phyloP scores from a whole-genome alignment of 2,888 invertebrate species.

The Mythimna loreyi region DNA sequence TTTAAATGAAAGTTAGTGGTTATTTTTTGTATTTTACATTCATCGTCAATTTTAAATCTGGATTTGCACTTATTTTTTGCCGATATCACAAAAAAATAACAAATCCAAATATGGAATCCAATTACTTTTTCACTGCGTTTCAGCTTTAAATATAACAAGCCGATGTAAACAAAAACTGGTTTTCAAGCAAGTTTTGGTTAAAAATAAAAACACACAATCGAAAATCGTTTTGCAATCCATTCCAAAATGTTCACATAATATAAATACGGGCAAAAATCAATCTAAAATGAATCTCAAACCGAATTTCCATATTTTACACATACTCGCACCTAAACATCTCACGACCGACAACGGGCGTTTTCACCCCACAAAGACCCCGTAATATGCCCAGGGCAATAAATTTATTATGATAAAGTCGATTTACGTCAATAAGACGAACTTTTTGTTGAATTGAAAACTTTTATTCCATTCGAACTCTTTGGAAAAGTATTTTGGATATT shows the following conservation, averaged over 20 bases:
- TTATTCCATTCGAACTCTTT: slow-evolving; percentile 61
- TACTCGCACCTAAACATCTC: slow-evolving; percentile 59
- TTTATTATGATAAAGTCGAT: slow-evolving; percentile 68
- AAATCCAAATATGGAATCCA: slow-evolving; percentile 12
- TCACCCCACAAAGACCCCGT: slow-evolving; percentile 61
- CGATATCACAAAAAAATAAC: neutral
- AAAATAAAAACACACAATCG: slow-evolving; percentile 39
- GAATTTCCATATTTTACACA: slow-evolving; percentile 63
- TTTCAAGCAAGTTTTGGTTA: slow-evolving; percentile 23
- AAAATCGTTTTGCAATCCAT: slow-evolving; percentile 28
- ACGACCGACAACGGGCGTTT: slow-evolving; percentile 56
- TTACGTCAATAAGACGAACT: slow-evolving; percentile 65
- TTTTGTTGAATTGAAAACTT: slow-evolving; percentile 68
- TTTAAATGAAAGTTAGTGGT: too few relatives aligned
- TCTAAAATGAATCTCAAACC: slow-evolving; percentile 53
- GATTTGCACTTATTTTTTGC: neutral
- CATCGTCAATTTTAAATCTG: neutral
- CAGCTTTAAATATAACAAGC: slow-evolving; percentile 14
- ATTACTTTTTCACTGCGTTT: slow-evolving; percentile 28
- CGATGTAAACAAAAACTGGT: slow-evolving; percentile 36
- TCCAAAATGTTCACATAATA: slow-evolving; percentile 37
- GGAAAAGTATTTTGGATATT: slow-evolving; percentile 60
- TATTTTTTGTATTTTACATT: neutral
- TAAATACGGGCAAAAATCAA: slow-evolving; percentile 44
- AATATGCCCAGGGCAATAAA: slow-evolving; percentile 66